Conservation (phyloP, 2,797 vertebrate species). For the Danio aesculapii region DNA sequence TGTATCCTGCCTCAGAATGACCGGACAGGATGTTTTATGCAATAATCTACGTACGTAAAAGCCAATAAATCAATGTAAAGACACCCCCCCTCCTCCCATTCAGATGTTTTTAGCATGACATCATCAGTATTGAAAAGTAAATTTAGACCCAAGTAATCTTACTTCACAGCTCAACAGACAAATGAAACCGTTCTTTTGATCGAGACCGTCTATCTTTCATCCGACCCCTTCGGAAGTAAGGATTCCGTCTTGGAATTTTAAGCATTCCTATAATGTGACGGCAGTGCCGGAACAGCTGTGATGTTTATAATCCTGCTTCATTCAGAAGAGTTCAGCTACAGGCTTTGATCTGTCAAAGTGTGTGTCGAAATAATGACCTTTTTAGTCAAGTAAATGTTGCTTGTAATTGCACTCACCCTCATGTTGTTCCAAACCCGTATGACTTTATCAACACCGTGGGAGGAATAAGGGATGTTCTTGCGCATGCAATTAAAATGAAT, state of each 20-base stretch:
- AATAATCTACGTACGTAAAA: not conserved
- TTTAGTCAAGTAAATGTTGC: constrained; percentile 1
- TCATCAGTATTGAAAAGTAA: not conserved
- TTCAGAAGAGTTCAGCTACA: not conserved
- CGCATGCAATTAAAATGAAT: not conserved
- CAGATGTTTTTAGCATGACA: constrained; percentile 38
- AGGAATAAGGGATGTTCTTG: not conserved
- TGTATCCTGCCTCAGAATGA: not conserved
- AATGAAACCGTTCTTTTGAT: not conserved
- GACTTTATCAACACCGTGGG: not conserved
- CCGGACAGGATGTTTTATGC: not conserved
- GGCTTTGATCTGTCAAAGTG: constrained; percentile 22
- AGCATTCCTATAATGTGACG: constrained; percentile 43
- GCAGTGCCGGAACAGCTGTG: constrained; percentile 28
- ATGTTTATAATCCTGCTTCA: constrained; percentile 9
- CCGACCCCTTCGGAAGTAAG: constrained; percentile 17
- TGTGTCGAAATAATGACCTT: not conserved
- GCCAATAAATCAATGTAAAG: not conserved
- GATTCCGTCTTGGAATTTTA: constrained; percentile 48
- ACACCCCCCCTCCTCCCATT: not conserved
- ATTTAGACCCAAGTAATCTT: not conserved
- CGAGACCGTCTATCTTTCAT: not conserved
- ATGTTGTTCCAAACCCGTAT: not conserved
- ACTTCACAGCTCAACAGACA: not conserved
- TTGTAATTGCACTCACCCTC: not conserved